phyloP scores from a whole-genome alignment of 2,888 invertebrate genomes.

The Lepidochrysops patricia region DNA sequence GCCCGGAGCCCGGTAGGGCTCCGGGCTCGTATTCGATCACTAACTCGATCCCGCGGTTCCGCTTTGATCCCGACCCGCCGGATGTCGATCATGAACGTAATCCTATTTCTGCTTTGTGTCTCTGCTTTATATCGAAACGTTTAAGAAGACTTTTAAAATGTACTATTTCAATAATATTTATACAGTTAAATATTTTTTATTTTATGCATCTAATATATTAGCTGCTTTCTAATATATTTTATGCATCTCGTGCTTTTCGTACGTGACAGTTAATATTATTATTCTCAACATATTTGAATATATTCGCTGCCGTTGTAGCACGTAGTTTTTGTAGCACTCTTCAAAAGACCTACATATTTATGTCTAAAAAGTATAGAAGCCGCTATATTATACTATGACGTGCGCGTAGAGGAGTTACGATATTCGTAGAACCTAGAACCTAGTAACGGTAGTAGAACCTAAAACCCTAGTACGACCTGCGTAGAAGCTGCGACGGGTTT shows the following conservation, averaged over 20 bases:
- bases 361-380: no score
- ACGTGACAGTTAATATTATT: background rate
- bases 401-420: no score
- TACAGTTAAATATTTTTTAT: background rate
- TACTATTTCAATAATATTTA: background rate
- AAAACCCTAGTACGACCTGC: no score
- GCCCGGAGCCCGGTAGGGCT: background rate
- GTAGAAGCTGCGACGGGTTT: no score
- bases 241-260: background rate
- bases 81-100: background rate
- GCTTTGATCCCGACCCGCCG: background rate
- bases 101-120: background rate
- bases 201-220: background rate
- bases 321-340: no score
- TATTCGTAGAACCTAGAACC: no score
- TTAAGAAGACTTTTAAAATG: background rate
- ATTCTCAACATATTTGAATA: background rate
- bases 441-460: no score
- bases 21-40: background rate
- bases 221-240: background rate
- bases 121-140: background rate
- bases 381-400: no score
- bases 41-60: background rate
- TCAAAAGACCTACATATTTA: no score
- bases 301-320: background rate